Evolutionary conservation across 1,140 invertebrate genomes (phyloP).

Genomic region (Bicyclus anynana): DNA sequence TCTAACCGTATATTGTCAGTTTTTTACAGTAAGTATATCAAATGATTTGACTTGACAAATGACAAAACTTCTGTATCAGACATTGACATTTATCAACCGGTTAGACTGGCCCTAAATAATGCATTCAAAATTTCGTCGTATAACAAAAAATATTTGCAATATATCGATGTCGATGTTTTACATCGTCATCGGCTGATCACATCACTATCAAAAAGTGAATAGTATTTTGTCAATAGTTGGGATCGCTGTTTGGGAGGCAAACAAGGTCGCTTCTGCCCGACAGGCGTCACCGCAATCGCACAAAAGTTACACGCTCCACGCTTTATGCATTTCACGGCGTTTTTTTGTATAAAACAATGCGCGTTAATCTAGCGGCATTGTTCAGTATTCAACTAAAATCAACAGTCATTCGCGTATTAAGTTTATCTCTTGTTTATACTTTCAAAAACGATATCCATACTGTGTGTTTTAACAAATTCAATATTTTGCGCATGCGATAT

Average conservation of each 20-base stretch:
- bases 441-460: no score
- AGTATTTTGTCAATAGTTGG: constrained; percentile 41
- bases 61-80: no score
- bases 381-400: background rate
- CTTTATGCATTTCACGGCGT: constrained; percentile 1
- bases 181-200: background rate
- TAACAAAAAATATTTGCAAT: background rate
- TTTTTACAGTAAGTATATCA: no score
- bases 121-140: no score
- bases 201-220: constrained; percentile 30
- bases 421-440: no score
- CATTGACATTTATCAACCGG: no score
- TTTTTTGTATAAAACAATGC: background rate
- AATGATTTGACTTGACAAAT: no score
- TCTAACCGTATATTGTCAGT: no score
- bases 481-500: no score
- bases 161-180: constrained; percentile 3
- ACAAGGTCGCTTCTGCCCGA: constrained; percentile 42
- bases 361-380: background rate
- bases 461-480: no score
- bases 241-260: constrained; percentile 44
- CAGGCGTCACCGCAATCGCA: constrained; percentile 24
- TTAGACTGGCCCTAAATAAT: no score
- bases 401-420: no score
- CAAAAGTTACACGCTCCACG: constrained; percentile 1